Evolutionary conservation across 1,140 invertebrate species (phyloP), one percentile per base, ranked within the genome.

Genomic region (Chymomyza costata): DNA sequence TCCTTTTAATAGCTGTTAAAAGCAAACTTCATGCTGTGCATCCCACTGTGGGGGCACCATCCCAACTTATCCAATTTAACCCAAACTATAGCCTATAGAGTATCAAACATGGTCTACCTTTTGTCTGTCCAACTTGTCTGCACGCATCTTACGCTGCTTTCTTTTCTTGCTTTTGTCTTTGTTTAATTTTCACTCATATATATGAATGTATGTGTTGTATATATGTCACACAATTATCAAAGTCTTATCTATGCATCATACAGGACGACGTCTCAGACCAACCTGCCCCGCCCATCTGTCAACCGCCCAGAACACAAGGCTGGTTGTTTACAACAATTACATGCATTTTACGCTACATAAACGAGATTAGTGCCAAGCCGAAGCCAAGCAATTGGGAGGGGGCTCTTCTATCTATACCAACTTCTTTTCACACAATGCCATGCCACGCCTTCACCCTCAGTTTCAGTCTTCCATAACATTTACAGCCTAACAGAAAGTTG

Each of bases 251-350:
- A 64, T 66, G 71, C 71, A 70, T 78, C 65, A 54, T 43, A 31
- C 18, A 37, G 25, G 37, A 25, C 43, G 46, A 45, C 32, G 19
- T 46, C 45, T 49, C 28, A 25, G n/a, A n/a, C n/a, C n/a, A n/a
- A n/a, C n/a, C n/a, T n/a, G n/a, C n/a, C n/a, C n/a, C n/a, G n/a
- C n/a, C n/a, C n/a, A n/a, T n/a, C n/a, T n/a, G n/a, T n/a, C n/a
- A n/a, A n/a, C n/a, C n/a, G n/a, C n/a, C n/a, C n/a, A n/a, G n/a
- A n/a, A n/a, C n/a, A n/a, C n/a, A n/a, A n/a, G n/a, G n/a, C n/a
- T n/a, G n/a, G n/a, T n/a, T 76, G 70, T 76, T 76, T 76, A 76
- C 65, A 78, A n/a, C 71, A 69, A 76, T 76, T 76, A 76, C 71
- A 70, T 76, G 71, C 71, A 76, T 76, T 76, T 76, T 76, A 76